Base-by-base conservation (phyloP, 37 sponge, comb jelly and placozoan species). In the Halisarca cf. caerulea region DNA sequence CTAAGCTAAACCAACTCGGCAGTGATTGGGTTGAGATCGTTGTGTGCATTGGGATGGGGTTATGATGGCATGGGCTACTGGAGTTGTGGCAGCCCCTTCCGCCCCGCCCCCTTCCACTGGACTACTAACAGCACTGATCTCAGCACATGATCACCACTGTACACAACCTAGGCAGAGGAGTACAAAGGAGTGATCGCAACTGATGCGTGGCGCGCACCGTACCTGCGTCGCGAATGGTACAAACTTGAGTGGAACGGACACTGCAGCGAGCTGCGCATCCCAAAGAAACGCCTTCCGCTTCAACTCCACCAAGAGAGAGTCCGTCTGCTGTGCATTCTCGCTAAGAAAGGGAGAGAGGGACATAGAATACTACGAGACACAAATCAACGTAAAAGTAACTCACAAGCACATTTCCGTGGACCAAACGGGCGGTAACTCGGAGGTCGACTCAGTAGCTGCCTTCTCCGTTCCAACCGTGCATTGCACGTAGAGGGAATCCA, bases 201-300 rank as follows among this genome's bases (percentile, higher is more conserved):
- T n/a, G n/a, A n/a, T n/a, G n/a, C n/a, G n/a, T n/a, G n/a, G n/a
- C n/a, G n/a, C n/a, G n/a, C n/a, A n/a, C n/a, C 64, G 18, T 6
- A 74, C 77, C 77, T 44, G 77, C 1, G 77, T n/a, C 3, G 77
- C 24, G 45, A 36, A 74, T 1, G 77, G 77, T 11, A 74, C 77
- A 74, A 74, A 74, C 45, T 74, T 74, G 7, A 74, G 45, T 25
- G 77, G 77, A 40, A 40, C 21, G 41, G 77, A 40, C 24, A 74
- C 45, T 9, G 77, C 21, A 23, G 77, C 77, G 2, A 74, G 1
- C 44, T 2, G n/a, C 2, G 42, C n/a, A 37, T 74, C 77, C 77
- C 77, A 74, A 1, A 74, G 45, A 9, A 74, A 74, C 1, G 37
- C 77, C 25, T 74, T 74, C n/a, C 24, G 45, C 36, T 43, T 74